Base-by-base conservation (phyloP, 2,888 invertebrate species). In the Lamellibrachia columna region DNA sequence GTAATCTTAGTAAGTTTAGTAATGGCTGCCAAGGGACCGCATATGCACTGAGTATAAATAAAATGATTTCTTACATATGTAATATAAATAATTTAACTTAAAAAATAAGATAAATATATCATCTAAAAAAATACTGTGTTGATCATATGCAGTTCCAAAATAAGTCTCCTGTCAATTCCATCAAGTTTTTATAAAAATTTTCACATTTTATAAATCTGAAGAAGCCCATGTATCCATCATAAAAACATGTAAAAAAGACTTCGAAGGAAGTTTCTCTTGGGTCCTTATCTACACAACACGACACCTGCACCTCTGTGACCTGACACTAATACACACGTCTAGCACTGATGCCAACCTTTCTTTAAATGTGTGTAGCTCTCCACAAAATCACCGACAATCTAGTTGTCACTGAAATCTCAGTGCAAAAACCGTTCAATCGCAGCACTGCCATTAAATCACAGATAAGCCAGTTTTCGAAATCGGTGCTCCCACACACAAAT, bases 271-370 rank as follows among this genome's bases (percentile, higher is more conserved):
- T 22, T 22, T 75, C n/a, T 22, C n/a, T 75, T 15, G n/a, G 22
- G 15, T 22, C 22, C 75, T 75, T 75, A 75, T 75, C 22, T 22
- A 22, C 75, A 22, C 75, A 11, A 22, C 75, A 11, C 75, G 22
- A 75, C 6, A 75, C 6, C n/a, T 6, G 75, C 75, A 6, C 75
- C 6, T 15, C 75, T 75, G 75, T 75, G 15, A 22, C 6, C 22
- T 75, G 75, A 75, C 75, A 75, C 75, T 75, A 75, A 75, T 75
- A 75, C 75, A 75, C 75, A 22, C 15, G 75, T 75, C 75, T 75
- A n/a, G 75, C 15, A 15, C 15, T 75, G 75, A 75, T n/a, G 22
- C 75, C 15, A 75, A 22, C 75, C 75, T 75, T 75, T 75, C 75
- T 75, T 75, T n/a, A n/a, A 75, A 75, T 75, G 22, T 75, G 75